Percentiles rank a stretch among this genome's conserved stretches.
These are phyloP conservation scores for Cetonia aurata DNA, from an alignment of 2,888 invertebrate genomes.

Conservation along the genomic window DNA sequence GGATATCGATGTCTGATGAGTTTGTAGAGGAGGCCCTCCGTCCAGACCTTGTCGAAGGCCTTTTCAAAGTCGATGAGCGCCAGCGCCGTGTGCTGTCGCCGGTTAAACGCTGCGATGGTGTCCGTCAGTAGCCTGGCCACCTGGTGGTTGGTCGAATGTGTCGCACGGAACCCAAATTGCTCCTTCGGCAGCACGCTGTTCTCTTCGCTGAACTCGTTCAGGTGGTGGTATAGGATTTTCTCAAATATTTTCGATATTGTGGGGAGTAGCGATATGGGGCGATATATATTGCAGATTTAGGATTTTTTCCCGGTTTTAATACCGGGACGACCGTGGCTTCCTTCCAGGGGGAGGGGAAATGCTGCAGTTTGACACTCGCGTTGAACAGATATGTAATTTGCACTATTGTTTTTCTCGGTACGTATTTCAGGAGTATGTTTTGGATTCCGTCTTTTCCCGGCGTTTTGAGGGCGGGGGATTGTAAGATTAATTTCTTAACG, in stretches of 20 bases:
- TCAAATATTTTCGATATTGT: slow-evolving; percentile 46
- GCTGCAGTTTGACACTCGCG: slow-evolving; percentile 45
- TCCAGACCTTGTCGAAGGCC: slow-evolving; percentile 60
- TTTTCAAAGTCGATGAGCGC: slow-evolving; percentile 57
- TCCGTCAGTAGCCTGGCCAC: slow-evolving; percentile 52
- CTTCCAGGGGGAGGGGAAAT: slow-evolving; percentile 53
- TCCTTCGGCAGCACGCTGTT: slow-evolving; percentile 49
- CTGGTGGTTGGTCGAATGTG: slow-evolving; percentile 57
- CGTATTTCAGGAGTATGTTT: slow-evolving; percentile 47
- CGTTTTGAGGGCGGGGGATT: slow-evolving; percentile 13
- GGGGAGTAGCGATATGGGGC: slow-evolving; percentile 47
- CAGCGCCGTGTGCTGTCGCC: slow-evolving; percentile 52
- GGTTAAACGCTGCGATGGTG: slow-evolving; percentile 52
- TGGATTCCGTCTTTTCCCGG: slow-evolving; percentile 32
- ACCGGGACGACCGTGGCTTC: slow-evolving; percentile 50
- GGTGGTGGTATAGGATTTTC: slow-evolving; percentile 39
- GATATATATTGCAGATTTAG: slow-evolving; percentile 17
- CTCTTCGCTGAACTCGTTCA: slow-evolving; percentile 26
- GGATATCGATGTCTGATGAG: slow-evolving; percentile 50
- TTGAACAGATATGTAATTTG: slow-evolving; percentile 5
- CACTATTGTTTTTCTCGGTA: slow-evolving; percentile 31
- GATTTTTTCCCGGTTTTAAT: slow-evolving; percentile 47
- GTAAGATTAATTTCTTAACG: not conserved
- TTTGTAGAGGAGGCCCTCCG: slow-evolving; percentile 54
- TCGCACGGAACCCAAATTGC: slow-evolving; percentile 57